Base-by-base conservation (phyloP, 37 sponge, comb jelly and placozoan genomes). In the Theonella swinhoei region DNA sequence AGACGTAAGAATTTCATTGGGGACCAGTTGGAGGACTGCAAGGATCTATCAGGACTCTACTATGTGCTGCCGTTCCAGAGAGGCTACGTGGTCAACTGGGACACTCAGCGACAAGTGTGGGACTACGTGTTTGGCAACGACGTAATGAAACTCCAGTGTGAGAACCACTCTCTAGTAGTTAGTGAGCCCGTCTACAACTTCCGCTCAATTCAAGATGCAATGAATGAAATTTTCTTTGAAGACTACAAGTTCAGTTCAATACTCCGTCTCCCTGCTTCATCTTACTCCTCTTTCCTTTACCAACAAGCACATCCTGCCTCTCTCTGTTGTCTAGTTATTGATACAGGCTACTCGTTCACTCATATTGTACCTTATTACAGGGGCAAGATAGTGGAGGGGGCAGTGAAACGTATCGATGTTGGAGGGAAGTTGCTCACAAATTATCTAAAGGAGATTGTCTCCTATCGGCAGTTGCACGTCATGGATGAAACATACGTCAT, bases 341-440 rank as follows among this genome's bases (percentile, higher is more conserved):
- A 98, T 47, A 80, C 80, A 9, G 99, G 99, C 25, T 94, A 90
- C 89, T 94, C 99, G 35, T 99, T 99, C 84, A 94, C 99, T 25
- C 99, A 99, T 74, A 77, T 99, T 39, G 81, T 94, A 8, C 99
- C 99, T 23, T 82, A 81, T 42, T 92, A 91, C 66, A 79, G 78
- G 24, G 87, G 86, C 59, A 91, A 28, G 37, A 62, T 82, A 35
- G 71, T 99, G 19, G 30, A 66, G 20, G 85, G 84, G 22, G 93
- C 80, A 20, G 75, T 88, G 23, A n/a, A 72, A 25, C 67, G 99
- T 61, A 88, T 99, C 38, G 95, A 93, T 82, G 92, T 99, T 37
- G 99, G 97, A 2, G 99, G 99, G n/a, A 99, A 99, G 63, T 54
- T 96, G 47, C 80, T 99, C 68, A 96, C 95, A 23, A 99, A 99